Evolutionary conservation across 2,888 invertebrate genomes (phyloP), one percentile per base, ranked within the genome.

Genomic region (Candidula unifasciata): DNA sequence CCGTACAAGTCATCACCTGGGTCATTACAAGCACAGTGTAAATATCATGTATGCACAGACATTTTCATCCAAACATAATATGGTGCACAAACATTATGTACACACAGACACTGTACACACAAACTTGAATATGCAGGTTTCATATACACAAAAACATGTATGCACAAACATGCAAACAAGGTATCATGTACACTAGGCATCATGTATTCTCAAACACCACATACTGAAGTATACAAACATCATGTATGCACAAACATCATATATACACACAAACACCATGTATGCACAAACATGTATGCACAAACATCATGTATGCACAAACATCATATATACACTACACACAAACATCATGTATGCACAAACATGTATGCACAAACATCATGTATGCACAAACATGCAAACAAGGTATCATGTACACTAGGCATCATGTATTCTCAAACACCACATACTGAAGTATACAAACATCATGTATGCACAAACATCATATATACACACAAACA

Each of bases 1-100:
- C 99, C 99, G 90, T 96, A 96, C 73, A 95, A 95, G 93, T 97
- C 96, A 94, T 96, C 96, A 27, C 96, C 94, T 92, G 90, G 84
- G 27, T 2, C 33, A 66, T 44, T 0, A 81, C 81, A 30, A 80
- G 16, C 24, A 60, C 57, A 79, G n/a, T n/a, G n/a, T n/a, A 18
- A 57, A 13, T n/a, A 35, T 27, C n/a, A 27, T 37, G 37, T 37
- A 18, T 3, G 24, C 3, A 37, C 3, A 21, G 8, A 16, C 33
- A 27, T 27, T 6, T 64, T 21, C 6, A n/a, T 64, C n/a, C 24
- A 21, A 16, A 24, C 64, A n/a, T n/a, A n/a, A n/a, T n/a, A n/a
- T 13, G 60, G 21, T 60, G 18, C 21, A 60, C 18, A 60, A 60
- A 60, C 5, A 60, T 44, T 13, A 44, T 44, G 44, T 44, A 44